Conservation (phyloP, 2,888 invertebrate species). For the Smittia aterrima region DNA sequence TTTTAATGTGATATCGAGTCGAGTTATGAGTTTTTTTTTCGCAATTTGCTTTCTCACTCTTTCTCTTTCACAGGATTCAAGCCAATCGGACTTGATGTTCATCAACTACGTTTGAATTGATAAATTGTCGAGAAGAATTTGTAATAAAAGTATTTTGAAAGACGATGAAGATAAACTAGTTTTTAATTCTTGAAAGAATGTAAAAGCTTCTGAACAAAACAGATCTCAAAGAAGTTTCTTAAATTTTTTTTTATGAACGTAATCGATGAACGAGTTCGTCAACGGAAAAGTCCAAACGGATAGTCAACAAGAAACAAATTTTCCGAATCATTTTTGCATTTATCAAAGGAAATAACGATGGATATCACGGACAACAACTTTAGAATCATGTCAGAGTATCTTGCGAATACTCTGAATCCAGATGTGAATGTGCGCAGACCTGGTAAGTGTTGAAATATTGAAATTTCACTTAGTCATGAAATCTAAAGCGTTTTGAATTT, state of each 20-base stretch:
- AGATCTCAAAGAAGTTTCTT: too few species aligned
- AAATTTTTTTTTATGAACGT: too few species aligned
- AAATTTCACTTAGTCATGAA: conserved; percentile 41
- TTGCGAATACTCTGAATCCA: conserved; percentile 84
- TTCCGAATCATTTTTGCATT: neutral
- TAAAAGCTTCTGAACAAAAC: too few species aligned
- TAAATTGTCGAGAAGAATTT: too few species aligned
- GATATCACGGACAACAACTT: conserved; percentile 86
- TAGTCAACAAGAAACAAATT: neutral
- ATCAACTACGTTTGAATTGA: too few species aligned
- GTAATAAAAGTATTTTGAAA: too few species aligned
- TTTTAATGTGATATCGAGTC: neutral
- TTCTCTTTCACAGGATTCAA: neutral
- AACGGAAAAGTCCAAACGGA: neutral
- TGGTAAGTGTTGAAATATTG: conserved; percentile 60
- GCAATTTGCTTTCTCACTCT: neutral
- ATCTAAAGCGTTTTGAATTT: neutral
- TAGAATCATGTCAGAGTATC: conserved; percentile 74
- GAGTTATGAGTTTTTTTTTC: neutral
- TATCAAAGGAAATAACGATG: conserved; percentile 57
- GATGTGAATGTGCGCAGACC: conserved; percentile 78
- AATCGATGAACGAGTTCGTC: too few species aligned
- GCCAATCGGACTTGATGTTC: neutral
- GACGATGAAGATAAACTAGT: too few species aligned
- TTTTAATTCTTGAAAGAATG: neutral